Evolutionary conservation across 1,140 invertebrate genomes (phyloP).

Genomic region (Pissodes strobi): DNA sequence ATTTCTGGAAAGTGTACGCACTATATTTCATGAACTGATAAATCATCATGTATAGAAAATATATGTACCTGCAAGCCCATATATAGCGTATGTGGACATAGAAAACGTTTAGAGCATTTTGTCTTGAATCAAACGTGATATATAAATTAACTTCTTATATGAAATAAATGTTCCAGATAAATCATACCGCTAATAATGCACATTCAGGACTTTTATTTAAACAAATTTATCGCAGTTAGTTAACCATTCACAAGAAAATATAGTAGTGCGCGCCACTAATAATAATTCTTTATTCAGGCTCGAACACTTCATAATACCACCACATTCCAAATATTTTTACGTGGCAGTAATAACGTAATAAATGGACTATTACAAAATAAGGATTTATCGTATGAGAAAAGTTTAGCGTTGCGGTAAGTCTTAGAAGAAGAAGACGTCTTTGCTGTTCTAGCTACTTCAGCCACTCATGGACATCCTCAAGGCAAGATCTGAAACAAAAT

Average conservation of each 20-base stretch:
- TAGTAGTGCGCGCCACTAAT: constrained; percentile 4
- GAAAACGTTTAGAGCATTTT: too few relatives aligned
- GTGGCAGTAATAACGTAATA: constrained; percentile 2
- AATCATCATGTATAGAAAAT: too few relatives aligned
- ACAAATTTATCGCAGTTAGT: constrained; percentile 23
- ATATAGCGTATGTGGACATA: too few relatives aligned
- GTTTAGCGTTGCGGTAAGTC: too few relatives aligned
- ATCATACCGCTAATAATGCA: constrained; percentile 25
- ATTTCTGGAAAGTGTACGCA: too few relatives aligned
- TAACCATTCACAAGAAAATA: constrained; percentile 19
- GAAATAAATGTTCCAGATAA: constrained; percentile 14
- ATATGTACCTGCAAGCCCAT: too few relatives aligned
- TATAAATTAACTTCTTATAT: constrained; percentile 19
- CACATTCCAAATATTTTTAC: constrained; percentile 13
- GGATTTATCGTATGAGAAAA: too few relatives aligned
- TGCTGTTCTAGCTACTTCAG: too few relatives aligned
- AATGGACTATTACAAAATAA: constrained; percentile 1
- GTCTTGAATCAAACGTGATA: not conserved
- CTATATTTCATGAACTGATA: too few relatives aligned
- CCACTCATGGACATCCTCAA: too few relatives aligned
- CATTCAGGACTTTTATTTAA: constrained; percentile 20
- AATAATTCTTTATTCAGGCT: constrained; percentile 24
- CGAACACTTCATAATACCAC: constrained; percentile 20
- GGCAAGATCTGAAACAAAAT: too few relatives aligned
- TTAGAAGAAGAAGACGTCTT: too few relatives aligned